phyloP scores from a whole-genome alignment of 2,113 vertebrate species.

The Strigops habroptila region DNA sequence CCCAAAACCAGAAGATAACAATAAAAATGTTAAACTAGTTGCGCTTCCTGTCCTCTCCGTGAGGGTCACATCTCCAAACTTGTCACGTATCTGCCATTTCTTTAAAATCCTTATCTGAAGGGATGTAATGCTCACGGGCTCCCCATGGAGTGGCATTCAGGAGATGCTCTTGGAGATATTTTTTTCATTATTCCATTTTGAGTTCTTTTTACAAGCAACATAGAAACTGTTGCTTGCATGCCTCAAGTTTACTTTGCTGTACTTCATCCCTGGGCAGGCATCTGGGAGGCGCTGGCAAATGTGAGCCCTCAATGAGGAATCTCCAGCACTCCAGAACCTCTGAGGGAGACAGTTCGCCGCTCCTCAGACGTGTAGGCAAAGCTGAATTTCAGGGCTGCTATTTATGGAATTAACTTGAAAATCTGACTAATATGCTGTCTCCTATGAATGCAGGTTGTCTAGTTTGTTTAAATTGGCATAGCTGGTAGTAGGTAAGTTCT shows the following conservation, averaged over 20 bases:
- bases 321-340: too few species aligned
- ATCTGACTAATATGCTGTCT: background rate
- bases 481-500: background rate
- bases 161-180: background rate
- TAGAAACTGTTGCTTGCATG: background rate
- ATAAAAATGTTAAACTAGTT: background rate
- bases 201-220: background rate
- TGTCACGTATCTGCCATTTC: fast-evolving
- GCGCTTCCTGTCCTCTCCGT: background rate
- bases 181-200: background rate
- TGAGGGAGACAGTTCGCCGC: fast-evolving
- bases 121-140: background rate
- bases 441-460: background rate
- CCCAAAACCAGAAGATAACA: background rate
- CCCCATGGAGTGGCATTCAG: background rate
- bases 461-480: background rate
- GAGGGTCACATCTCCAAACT: background rate
- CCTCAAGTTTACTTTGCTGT: background rate
- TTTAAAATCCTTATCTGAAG: background rate
- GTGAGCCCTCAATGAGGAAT: fast-evolving
- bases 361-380: background rate
- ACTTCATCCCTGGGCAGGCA: background rate
- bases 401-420: background rate
- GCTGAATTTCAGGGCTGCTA: background rate
- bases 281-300: fast-evolving